phyloP scores from a whole-genome alignment of 1,140 invertebrate species.

The Mycetomoellerius zeteki region DNA sequence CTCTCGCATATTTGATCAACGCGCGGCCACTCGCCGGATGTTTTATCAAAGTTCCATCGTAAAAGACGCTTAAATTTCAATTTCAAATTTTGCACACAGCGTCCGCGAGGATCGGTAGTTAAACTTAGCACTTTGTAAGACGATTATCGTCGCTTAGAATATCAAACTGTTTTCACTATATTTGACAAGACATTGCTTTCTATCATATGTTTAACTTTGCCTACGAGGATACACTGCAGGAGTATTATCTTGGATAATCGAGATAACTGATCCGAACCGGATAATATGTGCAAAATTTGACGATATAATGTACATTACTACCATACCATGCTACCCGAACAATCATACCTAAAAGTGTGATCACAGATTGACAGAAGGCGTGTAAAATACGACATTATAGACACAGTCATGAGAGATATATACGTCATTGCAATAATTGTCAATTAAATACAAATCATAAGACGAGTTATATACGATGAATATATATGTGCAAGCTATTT shows the following conservation, averaged over 20 bases:
- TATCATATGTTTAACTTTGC: constrained; percentile 15
- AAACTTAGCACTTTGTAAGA: constrained; percentile 51
- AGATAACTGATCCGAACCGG: not conserved
- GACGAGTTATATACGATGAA: constrained; percentile 49
- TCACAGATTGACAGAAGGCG: constrained; percentile 86
- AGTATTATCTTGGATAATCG: not conserved
- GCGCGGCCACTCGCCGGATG: constrained; percentile 34
- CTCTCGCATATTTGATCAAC: constrained; percentile 55
- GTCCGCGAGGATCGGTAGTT: constrained; percentile 38
- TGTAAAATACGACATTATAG: constrained; percentile 76
- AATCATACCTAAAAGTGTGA: constrained; percentile 81
- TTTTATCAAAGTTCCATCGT: constrained; percentile 59
- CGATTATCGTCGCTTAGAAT: constrained; percentile 56
- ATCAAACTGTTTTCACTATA: constrained; percentile 29
- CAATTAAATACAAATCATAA: constrained; percentile 68
- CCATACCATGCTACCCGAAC: constrained; percentile 53
- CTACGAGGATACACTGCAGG: not conserved
- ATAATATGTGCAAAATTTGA: constrained; percentile 69
- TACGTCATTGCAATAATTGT: constrained; percentile 63
- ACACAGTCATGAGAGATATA: constrained; percentile 67
- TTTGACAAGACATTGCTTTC: constrained; percentile 36
- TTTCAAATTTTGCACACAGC: constrained; percentile 73
- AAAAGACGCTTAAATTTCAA: constrained; percentile 58
- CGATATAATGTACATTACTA: constrained; percentile 9
- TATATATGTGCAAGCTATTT: not conserved